Percentiles rank a stretch among this genome's conserved stretches.
phyloP scores from a whole-genome alignment of 2,888 invertebrate species.

The Cryptosula pallasiana region DNA sequence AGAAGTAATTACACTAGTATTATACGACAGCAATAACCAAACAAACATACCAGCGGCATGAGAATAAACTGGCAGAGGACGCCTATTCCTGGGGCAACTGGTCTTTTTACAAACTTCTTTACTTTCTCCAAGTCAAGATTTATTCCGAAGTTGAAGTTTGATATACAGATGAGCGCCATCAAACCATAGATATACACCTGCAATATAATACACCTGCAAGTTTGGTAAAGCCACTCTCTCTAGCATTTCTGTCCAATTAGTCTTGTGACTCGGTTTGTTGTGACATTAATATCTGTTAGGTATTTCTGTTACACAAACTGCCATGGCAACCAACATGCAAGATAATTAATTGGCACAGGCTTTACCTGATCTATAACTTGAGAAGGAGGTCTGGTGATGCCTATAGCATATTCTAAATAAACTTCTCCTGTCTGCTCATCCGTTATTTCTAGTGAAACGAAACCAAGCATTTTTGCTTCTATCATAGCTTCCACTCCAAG shows the following conservation, averaged over 20 bases:
- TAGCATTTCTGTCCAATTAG: too few relatives aligned
- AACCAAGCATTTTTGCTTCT: background rate
- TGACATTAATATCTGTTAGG: too few relatives aligned
- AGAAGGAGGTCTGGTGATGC: background rate
- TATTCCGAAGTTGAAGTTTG: constrained; percentile 25
- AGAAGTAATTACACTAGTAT: too few relatives aligned
- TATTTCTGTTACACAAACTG: too few relatives aligned
- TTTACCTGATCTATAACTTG: background rate
- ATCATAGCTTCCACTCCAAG: background rate
- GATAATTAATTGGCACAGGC: too few relatives aligned
- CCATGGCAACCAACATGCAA: too few relatives aligned
- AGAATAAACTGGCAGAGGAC: constrained; percentile 28
- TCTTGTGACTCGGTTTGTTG: too few relatives aligned
- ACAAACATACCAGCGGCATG: constrained; percentile 29
- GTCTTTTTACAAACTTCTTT: constrained; percentile 26
- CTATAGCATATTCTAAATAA: background rate
- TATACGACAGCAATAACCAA: too few relatives aligned
- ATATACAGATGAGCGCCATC: background rate
- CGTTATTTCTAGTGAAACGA: background rate
- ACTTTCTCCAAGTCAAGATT: constrained; percentile 26
- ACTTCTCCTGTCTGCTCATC: background rate
- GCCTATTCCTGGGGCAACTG: constrained; percentile 28
- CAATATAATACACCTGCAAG: too few relatives aligned
- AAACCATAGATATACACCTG: background rate
- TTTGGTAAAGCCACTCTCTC: too few relatives aligned